Base-by-base conservation (phyloP, 2,888 invertebrate species). In the Cantharis nigra region DNA sequence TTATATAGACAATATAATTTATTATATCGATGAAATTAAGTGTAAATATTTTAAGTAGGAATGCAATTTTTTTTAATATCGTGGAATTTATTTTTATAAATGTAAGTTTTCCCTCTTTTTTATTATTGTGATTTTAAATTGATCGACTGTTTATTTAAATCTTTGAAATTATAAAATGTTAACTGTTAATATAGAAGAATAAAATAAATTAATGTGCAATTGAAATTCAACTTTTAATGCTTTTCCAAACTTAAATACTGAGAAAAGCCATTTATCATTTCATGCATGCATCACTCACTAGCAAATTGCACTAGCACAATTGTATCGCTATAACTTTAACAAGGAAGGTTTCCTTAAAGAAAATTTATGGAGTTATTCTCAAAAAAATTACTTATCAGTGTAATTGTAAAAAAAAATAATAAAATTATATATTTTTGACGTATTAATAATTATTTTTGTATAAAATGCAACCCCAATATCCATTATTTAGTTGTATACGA, bases 171-270 rank as follows among this genome's bases (percentile, higher is more conserved):
- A 67, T 67, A 67, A 20, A 67, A 67, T 67, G 65, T 67, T 67
- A 26, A 67, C 26, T 67, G 65, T 67, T 67, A 9, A 67, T 67
- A 49, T 49, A 49, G 49, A 49, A 67, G 23, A 23, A 67, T 33
- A 23, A 67, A 67, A 67, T 67, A 67, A 67, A 67, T 67, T 67
- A 67, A 67, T 67, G 65, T 67, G 65, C 26, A 67, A 13, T 49
- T 49, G n/a, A 49, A 49, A 49, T 49, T 49, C 49, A 49, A 49
- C 49, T 49, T 49, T 49, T 49, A 49, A 49, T 49, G 49, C 49
- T 49, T 49, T 49, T 49, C 13, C n/a, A 49, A 49, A 49, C 3
- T n/a, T 49, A n/a, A n/a, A n/a, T 49, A n/a, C 49, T 1, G 49
- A 33, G 33, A n/a, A 49, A 49, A 49, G 49, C n/a, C 33, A 13